Percentiles rank a stretch among this genome's conserved stretches.
Evolutionary conservation across 2,888 invertebrate species (phyloP).

Genomic region (Synanthedon vespiformis): DNA sequence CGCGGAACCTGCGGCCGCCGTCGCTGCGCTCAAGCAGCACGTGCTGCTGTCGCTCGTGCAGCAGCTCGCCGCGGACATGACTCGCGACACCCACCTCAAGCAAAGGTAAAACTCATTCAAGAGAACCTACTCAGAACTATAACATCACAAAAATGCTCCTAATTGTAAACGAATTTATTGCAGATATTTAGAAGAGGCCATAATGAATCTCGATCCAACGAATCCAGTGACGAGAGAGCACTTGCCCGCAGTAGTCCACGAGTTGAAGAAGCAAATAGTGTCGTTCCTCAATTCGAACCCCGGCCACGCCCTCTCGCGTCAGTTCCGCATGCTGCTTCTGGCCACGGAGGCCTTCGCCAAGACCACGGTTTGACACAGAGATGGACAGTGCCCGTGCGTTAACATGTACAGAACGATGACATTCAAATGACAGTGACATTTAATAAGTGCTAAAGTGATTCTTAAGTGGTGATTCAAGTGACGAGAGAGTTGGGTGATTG

Average conservation of each 20-base stretch:
- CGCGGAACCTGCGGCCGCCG: constrained; percentile 75
- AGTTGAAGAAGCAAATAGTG: constrained; percentile 80
- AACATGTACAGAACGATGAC: neutral
- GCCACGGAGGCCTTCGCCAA: constrained; percentile 72
- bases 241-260: constrained; percentile 81
- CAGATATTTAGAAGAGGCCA: constrained; percentile 89
- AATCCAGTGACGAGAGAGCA: constrained; percentile 87
- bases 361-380: constrained; percentile 32
- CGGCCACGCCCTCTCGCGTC: constrained; percentile 72
- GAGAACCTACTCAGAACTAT: neutral
- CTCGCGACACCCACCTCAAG: constrained; percentile 81
- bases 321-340: constrained; percentile 80
- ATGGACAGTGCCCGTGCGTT: constrained; percentile 10
- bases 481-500: no score
- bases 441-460: neutral
- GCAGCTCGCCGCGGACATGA: constrained; percentile 85
- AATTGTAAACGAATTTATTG: neutral
- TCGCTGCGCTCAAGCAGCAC: constrained; percentile 78
- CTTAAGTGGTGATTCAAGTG: neutral
- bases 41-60: constrained; percentile 93
- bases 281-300: constrained; percentile 77
- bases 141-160: no score
- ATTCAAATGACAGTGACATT: neutral
- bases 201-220: constrained; percentile 82
- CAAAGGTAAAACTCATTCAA: constrained; percentile 68